These are phyloP conservation scores for Hydrolagus colliei DNA, from an alignment of 2,797 vertebrate species.

Conservation along the genomic window DNA sequence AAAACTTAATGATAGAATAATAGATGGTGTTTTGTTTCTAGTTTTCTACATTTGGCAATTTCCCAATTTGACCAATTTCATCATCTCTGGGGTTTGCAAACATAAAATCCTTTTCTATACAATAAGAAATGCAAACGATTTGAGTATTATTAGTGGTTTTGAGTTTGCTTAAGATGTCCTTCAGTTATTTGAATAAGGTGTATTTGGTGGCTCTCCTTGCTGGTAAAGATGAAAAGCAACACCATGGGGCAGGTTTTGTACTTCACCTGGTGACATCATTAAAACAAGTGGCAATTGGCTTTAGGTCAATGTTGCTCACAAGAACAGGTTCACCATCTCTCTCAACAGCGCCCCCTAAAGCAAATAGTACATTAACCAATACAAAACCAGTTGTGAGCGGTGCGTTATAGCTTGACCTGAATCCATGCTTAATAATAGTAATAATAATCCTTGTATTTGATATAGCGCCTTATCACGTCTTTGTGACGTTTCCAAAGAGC, in stretches of 20 bases:
- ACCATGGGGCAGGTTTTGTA: too few species aligned
- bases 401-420: too few species aligned
- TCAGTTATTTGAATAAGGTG: not conserved
- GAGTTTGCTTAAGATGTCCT: not conserved
- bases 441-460: too few species aligned
- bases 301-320: not conserved
- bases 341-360: conserved; percentile 58
- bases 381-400: not conserved
- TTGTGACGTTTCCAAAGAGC: too few species aligned
- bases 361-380: conserved; percentile 29
- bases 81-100: not conserved
- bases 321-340: conserved; percentile 33
- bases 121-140: not conserved
- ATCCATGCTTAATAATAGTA: too few species aligned
- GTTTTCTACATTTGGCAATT: not conserved
- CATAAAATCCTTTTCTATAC: not conserved
- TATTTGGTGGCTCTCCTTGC: not conserved
- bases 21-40: not conserved
- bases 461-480: too few species aligned
- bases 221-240: not conserved
- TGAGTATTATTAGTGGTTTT: not conserved
- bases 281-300: too few species aligned
- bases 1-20: not conserved
- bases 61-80: not conserved
- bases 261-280: too few species aligned